Percentiles rank a stretch among this genome's conserved stretches.
These are phyloP conservation scores for Macaca mulatta DNA, from an alignment of 2,113 vertebrate species.

Conservation along the genomic window DNA sequence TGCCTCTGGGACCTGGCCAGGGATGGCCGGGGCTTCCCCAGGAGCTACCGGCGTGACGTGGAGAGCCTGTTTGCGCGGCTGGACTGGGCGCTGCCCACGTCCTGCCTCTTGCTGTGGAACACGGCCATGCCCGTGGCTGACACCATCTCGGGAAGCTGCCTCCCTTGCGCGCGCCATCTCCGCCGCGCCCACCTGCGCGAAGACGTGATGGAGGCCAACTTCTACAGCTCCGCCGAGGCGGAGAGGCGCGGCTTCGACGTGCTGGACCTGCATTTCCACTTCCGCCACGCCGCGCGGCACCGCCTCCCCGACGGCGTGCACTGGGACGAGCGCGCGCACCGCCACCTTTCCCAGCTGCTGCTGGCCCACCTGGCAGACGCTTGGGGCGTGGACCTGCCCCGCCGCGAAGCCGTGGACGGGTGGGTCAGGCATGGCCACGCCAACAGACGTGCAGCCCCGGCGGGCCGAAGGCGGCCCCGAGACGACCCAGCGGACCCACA, in stretches of 20 bases:
- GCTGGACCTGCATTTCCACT: slow-evolving; percentile 88
- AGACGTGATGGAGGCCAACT: slow-evolving; percentile 88
- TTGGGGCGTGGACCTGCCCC: slow-evolving; percentile 83
- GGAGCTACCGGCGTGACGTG: slow-evolving; percentile 82
- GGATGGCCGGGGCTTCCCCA: slow-evolving; percentile 71
- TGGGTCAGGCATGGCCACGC: background rate
- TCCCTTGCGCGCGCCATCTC: slow-evolving; percentile 68
- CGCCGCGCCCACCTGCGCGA: slow-evolving; percentile 62
- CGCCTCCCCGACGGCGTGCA: slow-evolving; percentile 83
- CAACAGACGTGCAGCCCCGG: rapidly evolving
- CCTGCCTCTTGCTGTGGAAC: slow-evolving; percentile 87
- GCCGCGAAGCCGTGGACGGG: rapidly evolving
- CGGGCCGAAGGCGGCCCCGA: rapidly evolving
- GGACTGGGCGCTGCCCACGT: slow-evolving; percentile 66
- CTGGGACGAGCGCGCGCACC: slow-evolving; percentile 86
- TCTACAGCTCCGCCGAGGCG: slow-evolving; percentile 82
- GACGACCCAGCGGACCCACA: background rate
- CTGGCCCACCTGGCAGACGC: slow-evolving; percentile 83
- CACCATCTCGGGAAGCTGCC: slow-evolving; percentile 82
- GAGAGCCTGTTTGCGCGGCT: slow-evolving; percentile 80
- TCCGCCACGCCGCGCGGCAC: slow-evolving; percentile 81
- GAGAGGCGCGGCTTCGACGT: slow-evolving; percentile 81
- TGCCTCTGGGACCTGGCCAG: slow-evolving; percentile 90
- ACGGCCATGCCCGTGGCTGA: slow-evolving; percentile 87
- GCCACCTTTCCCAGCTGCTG: slow-evolving; percentile 84